Base-by-base conservation (phyloP, 2,113 vertebrate species). In the Gobius niger region DNA sequence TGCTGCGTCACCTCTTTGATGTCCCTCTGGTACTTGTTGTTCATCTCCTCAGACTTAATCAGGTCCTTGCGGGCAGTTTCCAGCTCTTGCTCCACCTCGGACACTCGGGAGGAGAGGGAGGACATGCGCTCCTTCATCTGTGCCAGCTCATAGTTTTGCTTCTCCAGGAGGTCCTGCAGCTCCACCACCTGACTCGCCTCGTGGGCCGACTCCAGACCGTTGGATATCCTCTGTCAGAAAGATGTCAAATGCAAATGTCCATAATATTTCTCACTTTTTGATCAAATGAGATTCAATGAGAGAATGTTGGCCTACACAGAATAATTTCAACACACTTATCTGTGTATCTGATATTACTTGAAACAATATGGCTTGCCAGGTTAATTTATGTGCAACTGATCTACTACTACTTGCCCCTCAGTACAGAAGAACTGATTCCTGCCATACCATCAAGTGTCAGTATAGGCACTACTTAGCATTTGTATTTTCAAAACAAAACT, bases 121-220 rank as follows among this genome's bases (percentile, higher is more conserved):
- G 96, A 93, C 93, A 99, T 94, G 66, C 96, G 96, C 63, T 99
- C 98, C 91, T 99, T 99, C 96, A 98, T 98, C 90, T 99, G 98
- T 56, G 93, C 95, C 95, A 99, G 95, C 93, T 99, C 98, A 72
- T 96, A 98, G 90, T 97, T 99, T 84, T 99, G 98, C 77, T 98
- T 99, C 90, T 99, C 98, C 80, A 99, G 92, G 34, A 99, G 89
- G 78, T 99, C 98, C 89, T 99, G 98, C 67, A 99, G 94, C 89
- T 99, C 98, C 53, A 96, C 91, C 87, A 99, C 94, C 90, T 98
- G 96, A 86, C 95, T 95, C 16, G 95, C 94, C 77, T 98, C 97
- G 57, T 97, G 96, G 40, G 93, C 95, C 6, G 95, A 95, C 81
- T 98, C 98, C 89, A 98, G 94, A 60, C 98, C 97, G 63, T 99